A percentile compares a stretch with the other conserved stretches of the same genome.
Conservation (phyloP, 2,797 vertebrate genomes). For the Sebastes oblongus region DNA sequence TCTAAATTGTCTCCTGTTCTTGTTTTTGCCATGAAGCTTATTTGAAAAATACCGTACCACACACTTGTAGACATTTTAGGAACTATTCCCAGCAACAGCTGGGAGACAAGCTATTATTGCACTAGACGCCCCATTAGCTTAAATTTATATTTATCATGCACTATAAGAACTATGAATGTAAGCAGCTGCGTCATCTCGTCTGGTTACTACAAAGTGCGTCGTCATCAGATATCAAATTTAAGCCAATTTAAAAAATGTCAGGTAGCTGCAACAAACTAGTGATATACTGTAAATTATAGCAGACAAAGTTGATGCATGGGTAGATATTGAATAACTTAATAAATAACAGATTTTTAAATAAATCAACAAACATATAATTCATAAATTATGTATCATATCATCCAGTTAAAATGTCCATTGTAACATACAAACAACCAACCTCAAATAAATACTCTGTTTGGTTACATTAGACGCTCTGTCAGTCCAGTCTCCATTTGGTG, state of each 20-base stretch:
- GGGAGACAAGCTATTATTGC: conserved; percentile 47
- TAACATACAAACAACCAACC: conserved; percentile 33
- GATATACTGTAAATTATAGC: conserved; percentile 46
- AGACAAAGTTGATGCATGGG: conserved; percentile 24
- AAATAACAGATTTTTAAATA: conserved; percentile 66
- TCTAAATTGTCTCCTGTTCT: conserved; percentile 24
- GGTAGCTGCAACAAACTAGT: conserved; percentile 43
- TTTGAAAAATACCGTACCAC: conserved; percentile 52
- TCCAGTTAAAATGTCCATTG: conserved; percentile 46
- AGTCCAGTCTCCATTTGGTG: conserved; percentile 61
- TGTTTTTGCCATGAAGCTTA: conserved; percentile 37
- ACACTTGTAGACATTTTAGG: conserved; percentile 41
- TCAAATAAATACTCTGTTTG: conserved; percentile 63
- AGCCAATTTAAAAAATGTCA: conserved; percentile 54
- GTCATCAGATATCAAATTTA: conserved; percentile 48
- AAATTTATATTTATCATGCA: conserved; percentile 68
- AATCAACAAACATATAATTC: conserved; percentile 57
- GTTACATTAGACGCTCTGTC: conserved; percentile 38
- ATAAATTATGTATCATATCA: conserved; percentile 39
- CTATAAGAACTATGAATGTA: conserved; percentile 56
- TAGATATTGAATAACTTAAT: conserved; percentile 65
- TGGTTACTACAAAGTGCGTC: conserved; percentile 65
- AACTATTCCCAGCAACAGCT: conserved; percentile 49
- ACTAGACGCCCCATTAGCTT: conserved; percentile 55
- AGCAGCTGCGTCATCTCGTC: conserved; percentile 54